A percentile compares a stretch with the other conserved stretches of the same genome.
phyloP scores from a whole-genome alignment of 2,888 invertebrate species.

The Amphipoea lucens region DNA sequence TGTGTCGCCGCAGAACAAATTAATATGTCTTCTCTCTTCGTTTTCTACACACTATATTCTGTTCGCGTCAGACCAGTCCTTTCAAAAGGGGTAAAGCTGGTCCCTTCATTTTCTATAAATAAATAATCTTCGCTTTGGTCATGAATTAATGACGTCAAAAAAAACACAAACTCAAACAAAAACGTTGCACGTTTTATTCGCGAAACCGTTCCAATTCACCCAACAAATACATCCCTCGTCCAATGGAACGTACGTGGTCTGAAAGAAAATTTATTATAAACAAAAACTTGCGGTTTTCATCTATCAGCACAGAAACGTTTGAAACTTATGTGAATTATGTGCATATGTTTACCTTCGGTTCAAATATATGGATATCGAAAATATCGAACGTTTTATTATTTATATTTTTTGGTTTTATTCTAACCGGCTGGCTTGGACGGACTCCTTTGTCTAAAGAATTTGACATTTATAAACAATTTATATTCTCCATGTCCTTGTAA shows the following conservation, averaged over 20 bases:
- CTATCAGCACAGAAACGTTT: conserved; percentile 55
- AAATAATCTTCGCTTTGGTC: not conserved
- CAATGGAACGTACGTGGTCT: conserved; percentile 81
- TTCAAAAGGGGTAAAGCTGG: not conserved
- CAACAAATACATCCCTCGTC: conserved; percentile 67
- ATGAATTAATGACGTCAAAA: not conserved
- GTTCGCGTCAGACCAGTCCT: not conserved
- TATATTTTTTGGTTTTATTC: conserved; percentile 35
- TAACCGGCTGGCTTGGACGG: not conserved
- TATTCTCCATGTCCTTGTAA: conserved; percentile 7
- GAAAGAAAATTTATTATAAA: conserved; percentile 78
- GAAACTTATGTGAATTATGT: conserved; percentile 63
- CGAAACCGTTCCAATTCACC: conserved; percentile 54
- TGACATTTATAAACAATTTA: conserved; percentile 31
- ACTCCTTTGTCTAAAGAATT: conserved; percentile 21
- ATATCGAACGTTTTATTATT: conserved; percentile 49
- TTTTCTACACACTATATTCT: not conserved
- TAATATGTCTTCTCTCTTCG: not conserved
- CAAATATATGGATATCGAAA: conserved; percentile 56
- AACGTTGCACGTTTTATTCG: conserved; percentile 34
- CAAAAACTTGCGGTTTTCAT: conserved; percentile 71
- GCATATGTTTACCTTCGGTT: conserved; percentile 52
- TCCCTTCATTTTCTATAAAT: not conserved
- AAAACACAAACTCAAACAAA: conserved; percentile 26
- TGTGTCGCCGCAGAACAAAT: too few relatives aligned